Evolutionary conservation across 30 jellyfish, hydroid and myxozoan genomes (phyloP).

Genomic region (Pseudorhiza aurosa): DNA sequence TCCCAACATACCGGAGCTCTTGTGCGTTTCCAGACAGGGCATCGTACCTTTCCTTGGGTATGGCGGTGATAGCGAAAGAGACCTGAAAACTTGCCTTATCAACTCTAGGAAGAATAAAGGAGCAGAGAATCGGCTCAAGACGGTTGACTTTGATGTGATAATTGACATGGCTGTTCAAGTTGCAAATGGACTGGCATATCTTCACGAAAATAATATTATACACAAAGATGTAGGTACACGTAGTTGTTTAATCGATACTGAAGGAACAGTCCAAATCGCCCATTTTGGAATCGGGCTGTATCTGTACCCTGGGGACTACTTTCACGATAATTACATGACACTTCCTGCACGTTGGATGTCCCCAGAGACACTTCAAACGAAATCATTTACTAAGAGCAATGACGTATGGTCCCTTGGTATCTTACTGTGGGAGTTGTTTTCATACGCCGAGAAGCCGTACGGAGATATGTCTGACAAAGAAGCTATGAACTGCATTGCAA

Average conservation of each 20-base stretch:
- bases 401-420: slow-evolving; percentile 86
- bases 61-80: slow-evolving; percentile 58
- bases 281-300: slow-evolving; percentile 73
- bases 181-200: slow-evolving; percentile 73
- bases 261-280: slow-evolving; percentile 68
- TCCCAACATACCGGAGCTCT: slow-evolving; percentile 52
- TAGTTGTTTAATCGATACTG: slow-evolving; percentile 65
- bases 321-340: slow-evolving; percentile 24
- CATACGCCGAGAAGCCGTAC: slow-evolving; percentile 78
- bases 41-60: slow-evolving; percentile 75
- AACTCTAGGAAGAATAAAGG: slow-evolving; percentile 11
- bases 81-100: slow-evolving; percentile 55
- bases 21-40: slow-evolving; percentile 78
- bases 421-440: slow-evolving; percentile 86
- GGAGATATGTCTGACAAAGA: slow-evolving; percentile 66
- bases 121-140: slow-evolving; percentile 9
- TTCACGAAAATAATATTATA: slow-evolving; percentile 64
- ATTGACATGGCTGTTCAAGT: slow-evolving; percentile 66
- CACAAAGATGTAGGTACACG: slow-evolving; percentile 92
- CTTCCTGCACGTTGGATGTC: slow-evolving; percentile 92
- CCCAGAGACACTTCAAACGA: slow-evolving; percentile 82
- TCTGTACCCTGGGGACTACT: slow-evolving; percentile 80
- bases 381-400: slow-evolving; percentile 38
- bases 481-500: slow-evolving; percentile 25
- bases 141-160: slow-evolving; percentile 7